Percentiles rank a stretch among this genome's conserved stretches.
Evolutionary conservation across 2,888 invertebrate genomes (phyloP).

Genomic region (Epistrophe eligans): DNA sequence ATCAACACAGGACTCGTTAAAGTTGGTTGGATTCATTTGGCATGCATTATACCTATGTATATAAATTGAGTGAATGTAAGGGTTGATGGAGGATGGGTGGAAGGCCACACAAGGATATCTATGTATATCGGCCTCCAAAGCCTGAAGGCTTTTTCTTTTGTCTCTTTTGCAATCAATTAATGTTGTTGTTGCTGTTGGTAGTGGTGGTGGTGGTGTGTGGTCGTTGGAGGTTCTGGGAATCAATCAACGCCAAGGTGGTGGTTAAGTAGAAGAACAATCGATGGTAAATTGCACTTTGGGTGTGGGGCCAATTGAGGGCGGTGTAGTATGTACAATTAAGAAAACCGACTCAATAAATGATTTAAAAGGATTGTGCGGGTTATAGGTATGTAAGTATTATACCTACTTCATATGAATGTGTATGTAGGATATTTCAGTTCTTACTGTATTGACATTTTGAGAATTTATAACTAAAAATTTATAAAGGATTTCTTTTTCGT

Average conservation of each 20-base stretch:
- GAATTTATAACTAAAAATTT: no score
- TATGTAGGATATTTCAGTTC: background rate
- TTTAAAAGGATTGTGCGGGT: slow-evolving; percentile 43
- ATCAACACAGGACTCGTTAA: slow-evolving; percentile 52
- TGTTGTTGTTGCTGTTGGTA: slow-evolving; percentile 21
- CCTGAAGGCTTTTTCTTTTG: slow-evolving; percentile 45
- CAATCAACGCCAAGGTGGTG: slow-evolving; percentile 71
- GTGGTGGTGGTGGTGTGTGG: background rate
- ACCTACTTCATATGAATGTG: background rate
- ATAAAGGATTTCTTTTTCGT: no score
- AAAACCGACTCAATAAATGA: slow-evolving; percentile 66
- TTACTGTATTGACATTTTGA: no score
- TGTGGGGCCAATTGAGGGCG: background rate
- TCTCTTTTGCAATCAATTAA: slow-evolving; percentile 66
- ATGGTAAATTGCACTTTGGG: slow-evolving; percentile 56
- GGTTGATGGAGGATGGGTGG: background rate
- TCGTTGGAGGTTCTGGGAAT: slow-evolving; percentile 58
- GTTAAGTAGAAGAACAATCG: slow-evolving; percentile 51
- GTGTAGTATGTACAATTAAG: slow-evolving; percentile 57
- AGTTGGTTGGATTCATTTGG: slow-evolving; percentile 58
- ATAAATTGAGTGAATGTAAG: background rate
- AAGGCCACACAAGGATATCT: background rate
- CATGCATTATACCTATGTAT: background rate
- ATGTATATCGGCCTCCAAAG: slow-evolving; percentile 14
- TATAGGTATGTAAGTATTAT: slow-evolving; percentile 4